Evolutionary conservation across 2,113 vertebrate species (phyloP), one percentile per base, ranked within the genome.

Genomic region (Agapornis roseicollis): DNA sequence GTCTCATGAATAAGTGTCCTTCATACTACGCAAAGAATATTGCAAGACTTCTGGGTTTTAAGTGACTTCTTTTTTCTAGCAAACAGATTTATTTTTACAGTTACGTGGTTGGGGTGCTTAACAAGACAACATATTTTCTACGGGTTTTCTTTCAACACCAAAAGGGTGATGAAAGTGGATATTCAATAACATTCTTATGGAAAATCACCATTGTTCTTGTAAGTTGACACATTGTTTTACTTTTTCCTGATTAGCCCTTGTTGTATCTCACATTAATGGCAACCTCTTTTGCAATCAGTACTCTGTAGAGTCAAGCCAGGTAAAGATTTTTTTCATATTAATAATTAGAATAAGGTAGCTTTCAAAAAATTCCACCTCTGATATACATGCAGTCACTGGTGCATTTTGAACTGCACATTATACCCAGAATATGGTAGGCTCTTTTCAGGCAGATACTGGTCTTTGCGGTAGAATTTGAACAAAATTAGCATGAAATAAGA

Each of bases 201-300:
- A 44, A 94, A 94, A 94, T 91, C 72, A 71, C 65, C 68, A 69
- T 24, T 77, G 65, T 10, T 90, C 37, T 93, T 91, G 31, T 60
- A 56, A 95, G 31, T 22, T 74, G 58, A 82, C 58, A 78, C 33
- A 56, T 68, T 85, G 73, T 86, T 96, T 94, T 58, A 60, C 60
- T 89, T 78, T 13, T 55, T 87, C 70, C 29, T 89, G 80, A 94
- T 97, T 90, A 94, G 41, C 17, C 27, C 35, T 71, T 73, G 42
- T 73, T 84, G 56, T 74, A 78, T 71, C 53, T 91, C 63, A 69
- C 27, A 65, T 74, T 90, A 89, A 65, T 47, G 25, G 53, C 55
- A 90, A 89, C 33, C 66, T 82, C 76, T 93, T 90, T 42, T 53
- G 66, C 58, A 85, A 89, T 89, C 69, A 50, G 10, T 61, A 18